Evolutionary conservation across 2,888 invertebrate species (phyloP), one percentile per base, ranked within the genome.

Genomic region (Tenthredo notha): DNA sequence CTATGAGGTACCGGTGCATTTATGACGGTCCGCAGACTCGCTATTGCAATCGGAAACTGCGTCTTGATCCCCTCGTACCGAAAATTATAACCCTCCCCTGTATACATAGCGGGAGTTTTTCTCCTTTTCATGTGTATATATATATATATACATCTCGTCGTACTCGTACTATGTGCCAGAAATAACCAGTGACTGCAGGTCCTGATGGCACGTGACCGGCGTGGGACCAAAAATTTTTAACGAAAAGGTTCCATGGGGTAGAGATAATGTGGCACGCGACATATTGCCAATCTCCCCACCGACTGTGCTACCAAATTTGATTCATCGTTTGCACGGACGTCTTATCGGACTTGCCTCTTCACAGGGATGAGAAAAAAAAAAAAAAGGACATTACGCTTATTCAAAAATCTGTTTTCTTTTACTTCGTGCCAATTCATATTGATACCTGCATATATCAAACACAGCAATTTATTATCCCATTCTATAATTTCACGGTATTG

Each of bases 201-300:
- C 83, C 83, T 80, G 40, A 40, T 40, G 77, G 50, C 83, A 83
- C 83, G 83, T 83, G 83, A 83, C 83, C 33, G 50, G 40, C 83
- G 83, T 83, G 83, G 83, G 83, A 83, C 67, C 83, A 83, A 47
- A 25, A 83, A n/a, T 67, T 43, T 67, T 43, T 21, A 18, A n/a
- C 25, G 47, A 65, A 67, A 67, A 67, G 47, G 65, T 67, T 67
- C 65, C 37, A 70, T 50, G 50, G 83, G 83, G 83, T 83, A 83
- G 67, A 83, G 83, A 83, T 83, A 83, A 83, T 83, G 83, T 92
- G 92, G 92, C 93, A 92, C 92, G 92, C 89, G 92, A 89, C 92
- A 92, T 92, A 92, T 92, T 92, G 92, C 89, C 78, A 65, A 83
- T 83, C 67, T 65, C 61, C 80, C 80, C 29, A 15, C n/a, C n/a